Evolutionary conservation across 2,113 vertebrate genomes (phyloP).

Genomic region (Pelodiscus sinensis): DNA sequence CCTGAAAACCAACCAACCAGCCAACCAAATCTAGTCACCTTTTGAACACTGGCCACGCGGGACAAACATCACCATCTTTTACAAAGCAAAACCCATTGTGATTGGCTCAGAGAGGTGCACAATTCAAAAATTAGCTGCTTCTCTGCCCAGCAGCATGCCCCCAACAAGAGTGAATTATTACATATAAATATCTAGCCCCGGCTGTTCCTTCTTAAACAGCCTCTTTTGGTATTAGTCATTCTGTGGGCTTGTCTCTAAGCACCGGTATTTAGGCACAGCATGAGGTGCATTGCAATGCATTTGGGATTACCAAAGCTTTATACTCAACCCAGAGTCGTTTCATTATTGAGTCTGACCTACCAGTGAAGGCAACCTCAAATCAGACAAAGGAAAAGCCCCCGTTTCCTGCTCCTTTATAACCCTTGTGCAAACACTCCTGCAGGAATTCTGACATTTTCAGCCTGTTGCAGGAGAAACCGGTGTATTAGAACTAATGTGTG

Average conservation of each 20-base stretch:
- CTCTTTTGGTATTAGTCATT: rapidly evolving
- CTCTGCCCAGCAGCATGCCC: not conserved
- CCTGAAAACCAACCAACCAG: not conserved
- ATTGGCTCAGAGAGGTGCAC: rapidly evolving
- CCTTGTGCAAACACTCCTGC: not conserved
- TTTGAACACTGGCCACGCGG: not conserved
- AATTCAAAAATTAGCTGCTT: not conserved
- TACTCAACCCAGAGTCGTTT: not conserved
- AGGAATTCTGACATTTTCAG: not conserved
- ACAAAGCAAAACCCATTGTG: rapidly evolving
- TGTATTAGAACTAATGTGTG: not conserved
- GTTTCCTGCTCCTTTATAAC: not conserved
- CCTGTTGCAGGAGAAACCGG: not conserved
- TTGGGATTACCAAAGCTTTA: rapidly evolving
- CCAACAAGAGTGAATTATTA: rapidly evolving
- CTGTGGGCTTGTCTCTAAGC: not conserved
- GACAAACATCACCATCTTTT: rapidly evolving
- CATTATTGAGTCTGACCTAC: not conserved
- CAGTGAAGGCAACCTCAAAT: not conserved
- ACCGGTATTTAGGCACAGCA: not conserved
- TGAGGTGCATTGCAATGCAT: not conserved
- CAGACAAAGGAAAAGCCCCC: rapidly evolving
- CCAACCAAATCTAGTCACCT: not conserved
- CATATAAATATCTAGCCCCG: not conserved
- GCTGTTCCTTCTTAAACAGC: rapidly evolving